Base-by-base conservation (phyloP, 2,797 vertebrate species). In the Lutra lutra region DNA sequence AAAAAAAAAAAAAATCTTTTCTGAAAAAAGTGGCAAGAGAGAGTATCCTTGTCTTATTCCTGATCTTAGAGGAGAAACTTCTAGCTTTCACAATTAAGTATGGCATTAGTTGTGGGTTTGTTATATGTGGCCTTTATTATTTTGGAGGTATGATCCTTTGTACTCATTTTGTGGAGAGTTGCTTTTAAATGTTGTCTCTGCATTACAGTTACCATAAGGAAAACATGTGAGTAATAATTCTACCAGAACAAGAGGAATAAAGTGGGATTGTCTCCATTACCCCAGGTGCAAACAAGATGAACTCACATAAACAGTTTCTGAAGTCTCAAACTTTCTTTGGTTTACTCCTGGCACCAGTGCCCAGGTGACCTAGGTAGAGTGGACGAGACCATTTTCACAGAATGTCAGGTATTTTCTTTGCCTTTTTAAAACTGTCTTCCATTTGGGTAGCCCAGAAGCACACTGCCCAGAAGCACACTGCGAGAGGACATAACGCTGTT, bases 401-500 rank as follows among this genome's bases (percentile, higher is more conserved):
- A 64, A 4, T 21, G 1, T 17, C 18, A 17, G 25, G 10, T 17
- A 0, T 48, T n/a, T 7, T 32, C 20, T 35, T 29, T 23, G 3
- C 64, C 43, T 32, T 58, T 89, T 27, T 29, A 35, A 70, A 82
- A 6, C 8, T 0, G 0, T 5, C 27, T 64, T 54, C 46, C 38
- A 6, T 43, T 51, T n/a, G 21, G 56, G 21, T 60, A 18, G 43
- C 54, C 1, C 29, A 3, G 90, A 58, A 14, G 88, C 38, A 40
- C 20, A 17, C 35, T 7, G 40, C 12, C 1, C 29, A 3, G 90
- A 56, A 14, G 88, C 38, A 40, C 20, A 17, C 35, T 7, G 40
- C 9, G 7, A 7, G 66, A 17, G 51, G 40, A 10, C 4, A 0
- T 0, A 0, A 2, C 32, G 5, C 32, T 11, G 73, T 35, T 14